A percentile compares a stretch with the other conserved stretches of the same genome.
phyloP scores from a whole-genome alignment of 2,113 vertebrate genomes.

The Rhegmatorhina hoffmannsi region DNA sequence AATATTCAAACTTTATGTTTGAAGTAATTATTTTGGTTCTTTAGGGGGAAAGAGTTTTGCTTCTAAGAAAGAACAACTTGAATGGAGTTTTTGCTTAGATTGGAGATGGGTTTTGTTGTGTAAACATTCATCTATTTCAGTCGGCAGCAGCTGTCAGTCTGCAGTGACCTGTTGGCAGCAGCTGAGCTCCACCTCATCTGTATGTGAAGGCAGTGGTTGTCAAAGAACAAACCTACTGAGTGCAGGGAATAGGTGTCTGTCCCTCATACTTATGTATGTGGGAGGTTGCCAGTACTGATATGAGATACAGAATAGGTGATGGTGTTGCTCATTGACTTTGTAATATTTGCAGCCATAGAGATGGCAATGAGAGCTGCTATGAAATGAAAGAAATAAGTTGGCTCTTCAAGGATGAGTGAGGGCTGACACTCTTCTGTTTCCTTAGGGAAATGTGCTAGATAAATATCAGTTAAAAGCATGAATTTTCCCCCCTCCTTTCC shows the following conservation, averaged over 20 bases:
- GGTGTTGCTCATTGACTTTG: neutral
- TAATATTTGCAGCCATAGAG: neutral
- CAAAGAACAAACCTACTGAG: neutral
- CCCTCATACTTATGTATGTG: neutral
- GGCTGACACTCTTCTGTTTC: neutral
- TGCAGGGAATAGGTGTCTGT: neutral
- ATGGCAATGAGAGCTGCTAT: neutral
- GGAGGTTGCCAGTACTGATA: neutral
- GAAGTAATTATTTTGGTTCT: neutral
- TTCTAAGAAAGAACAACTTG: accelerated
- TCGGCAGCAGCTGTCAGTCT: neutral
- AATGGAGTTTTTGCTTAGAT: neutral
- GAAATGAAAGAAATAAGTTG: neutral
- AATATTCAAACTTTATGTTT: neutral
- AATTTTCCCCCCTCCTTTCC: accelerated
- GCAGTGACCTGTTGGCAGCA: neutral
- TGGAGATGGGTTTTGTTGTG: neutral
- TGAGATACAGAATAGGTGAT: neutral
- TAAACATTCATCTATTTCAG: neutral
- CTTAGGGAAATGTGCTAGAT: neutral
- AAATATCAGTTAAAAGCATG: neutral
- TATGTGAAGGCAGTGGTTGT: neutral
- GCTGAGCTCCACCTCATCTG: neutral
- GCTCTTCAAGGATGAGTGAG: neutral
- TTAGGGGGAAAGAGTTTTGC: neutral